phyloP scores from a whole-genome alignment of 2,888 invertebrate genomes.

The Lucinisca nassula region DNA sequence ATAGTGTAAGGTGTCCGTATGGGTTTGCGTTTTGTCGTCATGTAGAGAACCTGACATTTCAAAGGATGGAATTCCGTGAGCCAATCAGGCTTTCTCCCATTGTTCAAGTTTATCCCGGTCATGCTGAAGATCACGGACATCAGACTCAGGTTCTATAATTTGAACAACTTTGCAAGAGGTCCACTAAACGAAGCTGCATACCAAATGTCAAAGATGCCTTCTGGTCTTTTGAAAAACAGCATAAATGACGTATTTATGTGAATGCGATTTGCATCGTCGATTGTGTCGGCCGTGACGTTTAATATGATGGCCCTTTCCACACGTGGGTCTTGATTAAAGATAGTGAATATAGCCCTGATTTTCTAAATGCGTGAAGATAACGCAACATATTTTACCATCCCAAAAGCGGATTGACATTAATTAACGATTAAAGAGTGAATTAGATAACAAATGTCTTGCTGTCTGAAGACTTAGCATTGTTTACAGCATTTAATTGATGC shows the following conservation, averaged over 20 bases:
- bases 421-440: not conserved
- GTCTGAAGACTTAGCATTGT: too few species aligned
- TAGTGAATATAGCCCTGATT: not conserved
- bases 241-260: too few species aligned
- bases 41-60: slow-evolving; percentile 48
- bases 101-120: slow-evolving; percentile 42
- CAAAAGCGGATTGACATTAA: not conserved
- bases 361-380: not conserved
- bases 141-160: not conserved
- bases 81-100: slow-evolving; percentile 51
- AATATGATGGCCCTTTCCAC: not conserved
- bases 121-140: slow-evolving; percentile 11
- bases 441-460: not conserved
- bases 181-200: too few species aligned
- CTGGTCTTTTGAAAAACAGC: too few species aligned
- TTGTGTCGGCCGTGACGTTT: too few species aligned
- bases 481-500: too few species aligned
- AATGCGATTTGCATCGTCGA: not conserved
- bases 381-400: not conserved
- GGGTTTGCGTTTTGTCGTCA: slow-evolving; percentile 2
- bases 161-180: too few species aligned
- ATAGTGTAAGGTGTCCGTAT: not conserved
- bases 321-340: not conserved
- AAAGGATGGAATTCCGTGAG: slow-evolving; percentile 51
- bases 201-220: too few species aligned